Base-by-base conservation (phyloP, 2,797 vertebrate genomes). In the Danio jaintianensis region DNA sequence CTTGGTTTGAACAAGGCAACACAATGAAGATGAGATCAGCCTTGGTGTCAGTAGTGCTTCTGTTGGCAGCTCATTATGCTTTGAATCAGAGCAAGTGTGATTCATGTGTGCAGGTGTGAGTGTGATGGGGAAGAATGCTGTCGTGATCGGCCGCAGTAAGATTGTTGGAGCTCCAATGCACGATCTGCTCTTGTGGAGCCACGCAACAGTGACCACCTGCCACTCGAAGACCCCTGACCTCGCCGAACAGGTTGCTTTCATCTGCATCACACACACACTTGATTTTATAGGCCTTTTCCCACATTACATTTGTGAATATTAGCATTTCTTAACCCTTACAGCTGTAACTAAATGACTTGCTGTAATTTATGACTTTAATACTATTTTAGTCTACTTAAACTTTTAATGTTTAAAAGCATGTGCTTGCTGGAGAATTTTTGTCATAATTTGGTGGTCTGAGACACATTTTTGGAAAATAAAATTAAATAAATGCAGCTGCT, bases 111-210 rank as follows among this genome's bases (percentile, higher is more conserved):
- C 67, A 98, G 97, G 96, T 16, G 75, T 97, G 50, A 93, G 93
- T 16, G 94, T 98, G 79, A 91, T 87, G 0, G 97, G 97, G 16
- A 96, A 94, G 69, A 94, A 94, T 0, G 97, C 96, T 0, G 97
- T 98, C 0, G 97, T 99, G 79, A 90, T 99, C 0, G 97, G 97
- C 22, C 96, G 97, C 84, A 99, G 97, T 88, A 98, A 97, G 90
- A 98, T 99, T 0, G 97, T 99, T 0, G 97, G 97, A 0, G 96
- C 97, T 40, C 97, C 97, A 0, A 98, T 99, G 97, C 95, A 95
- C 0, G 96, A 98, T 90, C 91, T 99, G 73, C 95, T 99, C 71
- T 91, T 98, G 56, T 98, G 97, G 96, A 97, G 91, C 85, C 93
- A 98, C 0, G 97, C 97, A 2, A 99, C 97, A 0, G 97, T 98